Conservation (phyloP, 1,140 invertebrate species). For the Ips typographus region DNA sequence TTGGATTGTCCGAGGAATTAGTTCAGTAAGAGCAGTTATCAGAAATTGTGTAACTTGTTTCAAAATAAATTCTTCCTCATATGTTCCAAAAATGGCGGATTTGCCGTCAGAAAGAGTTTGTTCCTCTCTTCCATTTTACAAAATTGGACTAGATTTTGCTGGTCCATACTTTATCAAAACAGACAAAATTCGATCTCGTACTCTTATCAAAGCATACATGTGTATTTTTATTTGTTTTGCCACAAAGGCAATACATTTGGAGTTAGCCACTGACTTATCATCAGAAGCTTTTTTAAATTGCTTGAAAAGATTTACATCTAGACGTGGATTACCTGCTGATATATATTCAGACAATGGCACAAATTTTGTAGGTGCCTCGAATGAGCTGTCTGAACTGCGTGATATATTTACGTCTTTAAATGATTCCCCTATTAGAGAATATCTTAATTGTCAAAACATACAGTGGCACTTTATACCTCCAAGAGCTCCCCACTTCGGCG, state of each 20-base stretch:
- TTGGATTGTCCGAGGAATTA: constrained; percentile 12
- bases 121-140: background rate
- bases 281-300: constrained; percentile 39
- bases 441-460: constrained; percentile 4
- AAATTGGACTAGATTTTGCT: constrained; percentile 7
- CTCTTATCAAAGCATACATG: constrained; percentile 4
- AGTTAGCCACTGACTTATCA: constrained; percentile 24
- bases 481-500: constrained; percentile 46
- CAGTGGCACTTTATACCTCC: constrained; percentile 51
- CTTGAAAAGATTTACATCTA: constrained; percentile 43
- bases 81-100: background rate
- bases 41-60: no score
- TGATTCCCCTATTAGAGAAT: background rate
- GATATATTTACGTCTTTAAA: background rate
- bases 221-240: constrained; percentile 29
- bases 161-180: constrained; percentile 9
- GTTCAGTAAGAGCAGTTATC: constrained; percentile 1
- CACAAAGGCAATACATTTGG: constrained; percentile 35
- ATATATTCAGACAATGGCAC: constrained; percentile 38
- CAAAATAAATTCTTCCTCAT: no score
- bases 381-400: no score
- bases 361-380: constrained; percentile 25
- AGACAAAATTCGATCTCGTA: background rate
- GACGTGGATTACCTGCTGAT: constrained; percentile 35
- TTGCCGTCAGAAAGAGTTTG: background rate